Evolutionary conservation across 2,113 vertebrate genomes (phyloP).

Genomic region (Octodon degus): DNA sequence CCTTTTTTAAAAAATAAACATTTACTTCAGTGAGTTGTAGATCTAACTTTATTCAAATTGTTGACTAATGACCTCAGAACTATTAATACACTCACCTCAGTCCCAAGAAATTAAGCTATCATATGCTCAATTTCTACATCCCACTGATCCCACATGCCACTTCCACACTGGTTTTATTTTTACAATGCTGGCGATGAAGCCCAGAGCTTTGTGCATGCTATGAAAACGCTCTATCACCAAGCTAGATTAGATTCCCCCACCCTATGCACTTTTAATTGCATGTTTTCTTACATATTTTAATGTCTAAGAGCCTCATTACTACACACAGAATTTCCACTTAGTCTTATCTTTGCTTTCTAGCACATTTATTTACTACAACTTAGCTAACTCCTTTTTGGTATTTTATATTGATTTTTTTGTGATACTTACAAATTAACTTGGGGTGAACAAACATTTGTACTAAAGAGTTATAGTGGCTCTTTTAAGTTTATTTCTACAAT

Average conservation of each 20-base stretch:
- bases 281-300: background rate
- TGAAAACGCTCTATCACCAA: background rate
- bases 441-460: background rate
- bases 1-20: too few species aligned
- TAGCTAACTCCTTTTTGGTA: background rate
- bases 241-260: background rate
- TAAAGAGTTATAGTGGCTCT: background rate
- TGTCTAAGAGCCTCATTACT: background rate
- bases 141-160: background rate
- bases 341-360: background rate
- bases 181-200: background rate
- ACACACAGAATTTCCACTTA: background rate
- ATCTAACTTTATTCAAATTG: slow-evolving; percentile 10
- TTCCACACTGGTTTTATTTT: background rate
- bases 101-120: background rate
- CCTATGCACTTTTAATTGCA: background rate
- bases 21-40: background rate
- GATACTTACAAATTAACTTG: background rate
- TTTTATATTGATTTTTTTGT: background rate
- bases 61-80: background rate
- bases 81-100: background rate
- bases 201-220: background rate
- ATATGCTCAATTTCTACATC: background rate
- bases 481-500: background rate
- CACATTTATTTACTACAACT: background rate